phyloP scores from a whole-genome alignment of 2,797 vertebrate species.

The Heteromormyrus szaboi region DNA sequence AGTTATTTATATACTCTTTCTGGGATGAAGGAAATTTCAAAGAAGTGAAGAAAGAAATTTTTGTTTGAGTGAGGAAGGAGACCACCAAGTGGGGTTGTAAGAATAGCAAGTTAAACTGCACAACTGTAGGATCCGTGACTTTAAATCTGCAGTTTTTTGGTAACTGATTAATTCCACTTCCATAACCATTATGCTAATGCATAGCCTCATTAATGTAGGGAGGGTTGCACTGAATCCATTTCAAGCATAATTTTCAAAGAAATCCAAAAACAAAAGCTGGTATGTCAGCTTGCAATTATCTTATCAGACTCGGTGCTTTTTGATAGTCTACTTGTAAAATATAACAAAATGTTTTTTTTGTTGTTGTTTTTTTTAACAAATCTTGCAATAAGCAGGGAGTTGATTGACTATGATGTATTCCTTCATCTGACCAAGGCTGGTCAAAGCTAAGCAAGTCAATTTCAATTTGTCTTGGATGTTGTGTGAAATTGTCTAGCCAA shows the following conservation, averaged over 20 bases:
- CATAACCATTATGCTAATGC: not conserved
- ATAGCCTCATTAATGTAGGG: not conserved
- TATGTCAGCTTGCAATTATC: not conserved
- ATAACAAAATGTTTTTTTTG: not conserved
- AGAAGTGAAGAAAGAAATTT: not conserved
- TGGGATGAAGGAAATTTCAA: not conserved
- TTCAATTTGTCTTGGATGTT: not conserved
- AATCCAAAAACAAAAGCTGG: not conserved
- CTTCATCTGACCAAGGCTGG: not conserved
- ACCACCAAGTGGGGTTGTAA: not conserved
- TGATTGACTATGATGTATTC: not conserved
- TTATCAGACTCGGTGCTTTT: not conserved
- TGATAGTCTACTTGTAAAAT: not conserved
- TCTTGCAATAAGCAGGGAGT: not conserved
- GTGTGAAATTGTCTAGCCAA: not conserved
- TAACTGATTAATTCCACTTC: not conserved
- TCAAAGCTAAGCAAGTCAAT: not conserved
- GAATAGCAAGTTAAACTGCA: not conserved
- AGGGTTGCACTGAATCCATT: not conserved
- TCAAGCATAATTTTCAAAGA: not conserved
- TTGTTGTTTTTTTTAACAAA: not conserved
- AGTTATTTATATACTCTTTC: not conserved
- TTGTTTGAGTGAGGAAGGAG: not conserved
- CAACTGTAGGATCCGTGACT: not conserved
- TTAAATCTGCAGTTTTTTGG: not conserved